Evolutionary conservation across 2,113 vertebrate species (phyloP).

Genomic region (Dasyornis broadbenti): DNA sequence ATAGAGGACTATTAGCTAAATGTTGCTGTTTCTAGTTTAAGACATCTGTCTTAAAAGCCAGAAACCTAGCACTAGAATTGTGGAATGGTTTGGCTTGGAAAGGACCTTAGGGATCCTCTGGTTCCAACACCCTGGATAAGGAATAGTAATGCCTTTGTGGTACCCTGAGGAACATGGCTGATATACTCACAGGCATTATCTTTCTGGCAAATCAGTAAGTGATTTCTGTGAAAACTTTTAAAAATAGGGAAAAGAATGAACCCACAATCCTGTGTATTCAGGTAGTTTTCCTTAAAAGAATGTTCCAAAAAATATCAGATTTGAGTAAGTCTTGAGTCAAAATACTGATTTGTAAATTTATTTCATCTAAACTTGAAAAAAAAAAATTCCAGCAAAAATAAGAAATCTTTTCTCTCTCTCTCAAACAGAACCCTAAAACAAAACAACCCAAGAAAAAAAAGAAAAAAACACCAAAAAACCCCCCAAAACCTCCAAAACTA

Average conservation of each 20-base stretch:
- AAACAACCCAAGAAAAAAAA: no score
- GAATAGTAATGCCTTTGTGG: not conserved
- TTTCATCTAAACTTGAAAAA: not conserved
- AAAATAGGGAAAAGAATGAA: not conserved
- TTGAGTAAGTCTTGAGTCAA: not conserved
- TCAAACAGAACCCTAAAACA: not conserved
- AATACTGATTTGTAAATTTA: not conserved
- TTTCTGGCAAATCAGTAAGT: not conserved
- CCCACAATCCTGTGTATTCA: not conserved
- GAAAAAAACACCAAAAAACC: no score
- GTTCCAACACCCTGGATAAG: not conserved
- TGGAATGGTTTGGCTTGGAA: not conserved
- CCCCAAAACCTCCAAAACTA: no score
- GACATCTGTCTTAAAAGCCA: not conserved
- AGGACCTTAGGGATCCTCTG: not conserved
- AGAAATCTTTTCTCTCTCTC: not conserved
- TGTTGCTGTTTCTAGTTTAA: not conserved
- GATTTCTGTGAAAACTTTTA: not conserved
- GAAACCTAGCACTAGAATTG: not conserved
- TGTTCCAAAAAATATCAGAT: not conserved
- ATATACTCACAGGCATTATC: not conserved
- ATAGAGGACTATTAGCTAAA: not conserved
- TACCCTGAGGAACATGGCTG: not conserved
- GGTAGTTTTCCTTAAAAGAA: not conserved
- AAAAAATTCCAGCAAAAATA: not conserved